Conservation (phyloP, 2,888 invertebrate species). For the Agrypnus murinus region DNA sequence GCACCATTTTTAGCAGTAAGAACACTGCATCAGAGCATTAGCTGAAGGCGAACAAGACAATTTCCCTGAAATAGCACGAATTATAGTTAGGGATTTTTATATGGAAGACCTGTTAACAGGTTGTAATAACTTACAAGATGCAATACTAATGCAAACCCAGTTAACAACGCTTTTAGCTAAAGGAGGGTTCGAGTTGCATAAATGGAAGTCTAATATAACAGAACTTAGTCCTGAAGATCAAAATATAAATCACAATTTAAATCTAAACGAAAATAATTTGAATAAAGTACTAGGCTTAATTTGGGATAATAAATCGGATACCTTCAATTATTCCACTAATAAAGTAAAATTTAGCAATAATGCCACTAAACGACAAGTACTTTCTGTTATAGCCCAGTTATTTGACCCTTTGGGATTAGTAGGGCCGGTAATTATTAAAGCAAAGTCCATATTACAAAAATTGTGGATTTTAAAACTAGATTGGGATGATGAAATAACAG, state of each 20-base stretch:
- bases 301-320: no score
- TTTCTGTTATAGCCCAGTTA: constrained; percentile 52
- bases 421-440: constrained; percentile 52
- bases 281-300: no score
- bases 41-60: background rate
- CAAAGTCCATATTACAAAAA: constrained; percentile 55
- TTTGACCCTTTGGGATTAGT: constrained; percentile 59
- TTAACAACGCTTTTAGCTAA: no score
- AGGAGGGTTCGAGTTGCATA: no score
- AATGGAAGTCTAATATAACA: no score
- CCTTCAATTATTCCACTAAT: no score
- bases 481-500: constrained; percentile 58
- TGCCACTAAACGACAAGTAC: constrained; percentile 53
- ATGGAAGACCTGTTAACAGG: constrained; percentile 17
- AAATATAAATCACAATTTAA: no score
- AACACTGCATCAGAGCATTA: background rate
- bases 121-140: background rate
- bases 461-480: constrained; percentile 54
- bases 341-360: background rate
- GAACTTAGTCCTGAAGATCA: no score
- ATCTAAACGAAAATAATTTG: no score
- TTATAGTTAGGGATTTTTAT: constrained; percentile 1
- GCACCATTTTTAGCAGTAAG: constrained; percentile 4
- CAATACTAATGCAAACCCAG: no score
- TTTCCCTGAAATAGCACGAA: background rate